These are phyloP conservation scores for Esox masquinongy DNA, from an alignment of 2,797 vertebrate genomes.

Conservation along the genomic window DNA sequence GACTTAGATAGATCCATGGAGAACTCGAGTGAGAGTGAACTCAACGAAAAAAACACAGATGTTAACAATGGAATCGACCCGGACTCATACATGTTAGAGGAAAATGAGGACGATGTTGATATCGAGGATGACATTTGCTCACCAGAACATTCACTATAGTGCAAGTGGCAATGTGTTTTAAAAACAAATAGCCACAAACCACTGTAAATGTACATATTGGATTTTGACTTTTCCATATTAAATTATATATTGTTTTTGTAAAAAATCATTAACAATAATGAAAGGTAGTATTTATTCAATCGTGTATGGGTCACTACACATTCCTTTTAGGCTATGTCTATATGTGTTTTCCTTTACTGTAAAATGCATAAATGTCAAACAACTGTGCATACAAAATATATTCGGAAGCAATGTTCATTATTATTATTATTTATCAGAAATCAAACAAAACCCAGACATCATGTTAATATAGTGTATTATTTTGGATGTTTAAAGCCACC, in stretches of 20 bases:
- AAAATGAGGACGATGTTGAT: slow-evolving; percentile 92
- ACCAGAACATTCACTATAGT: slow-evolving; percentile 81
- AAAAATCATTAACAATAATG: slow-evolving; percentile 22
- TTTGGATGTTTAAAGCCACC: not conserved
- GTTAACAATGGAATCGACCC: slow-evolving; percentile 64
- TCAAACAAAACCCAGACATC: not conserved
- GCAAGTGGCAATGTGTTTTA: slow-evolving; percentile 33
- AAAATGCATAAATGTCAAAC: not conserved
- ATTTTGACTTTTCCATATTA: slow-evolving; percentile 15
- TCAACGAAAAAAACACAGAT: slow-evolving; percentile 61
- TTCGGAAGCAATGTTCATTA: slow-evolving; percentile 18
- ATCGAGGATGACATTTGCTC: slow-evolving; percentile 89
- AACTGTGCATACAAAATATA: not conserved
- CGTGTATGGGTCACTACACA: slow-evolving; percentile 26
- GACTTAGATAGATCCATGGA: slow-evolving; percentile 76
- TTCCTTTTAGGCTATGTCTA: slow-evolving; percentile 12
- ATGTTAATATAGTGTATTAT: not conserved
- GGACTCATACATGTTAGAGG: slow-evolving; percentile 82
- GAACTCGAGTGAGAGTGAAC: slow-evolving; percentile 80
- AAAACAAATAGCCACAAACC: slow-evolving; percentile 3
- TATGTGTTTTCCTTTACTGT: slow-evolving; percentile 4
- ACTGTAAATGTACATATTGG: slow-evolving; percentile 56
- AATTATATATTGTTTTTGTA: slow-evolving; percentile 18
- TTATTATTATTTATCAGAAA: slow-evolving; percentile 11
- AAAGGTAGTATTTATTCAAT: slow-evolving; percentile 49